phyloP scores from a whole-genome alignment of 2,888 invertebrate genomes.

The Drosophila sordidula region DNA sequence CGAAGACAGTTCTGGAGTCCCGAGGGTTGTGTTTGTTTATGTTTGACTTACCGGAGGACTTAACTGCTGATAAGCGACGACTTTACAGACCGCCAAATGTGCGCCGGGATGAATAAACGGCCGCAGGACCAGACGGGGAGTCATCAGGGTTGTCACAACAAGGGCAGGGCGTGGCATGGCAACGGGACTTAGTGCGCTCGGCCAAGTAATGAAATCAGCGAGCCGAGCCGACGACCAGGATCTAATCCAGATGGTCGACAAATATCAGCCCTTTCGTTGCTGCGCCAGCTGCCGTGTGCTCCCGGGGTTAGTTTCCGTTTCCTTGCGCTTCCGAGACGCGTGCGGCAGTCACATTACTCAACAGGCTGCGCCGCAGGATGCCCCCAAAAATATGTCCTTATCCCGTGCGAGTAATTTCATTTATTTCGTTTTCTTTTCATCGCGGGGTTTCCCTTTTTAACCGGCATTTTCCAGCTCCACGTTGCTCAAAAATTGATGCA shows the following conservation, averaged over 20 bases:
- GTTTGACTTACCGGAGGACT: conserved; percentile 74
- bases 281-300: conserved; percentile 51
- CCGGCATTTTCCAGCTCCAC: conserved; percentile 25
- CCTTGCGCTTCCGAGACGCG: conserved; percentile 51
- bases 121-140: conserved; percentile 15
- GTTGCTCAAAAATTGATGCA: conserved; percentile 62
- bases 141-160: conserved; percentile 47
- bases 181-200: conserved; percentile 39
- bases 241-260: conserved; percentile 37
- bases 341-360: conserved; percentile 66
- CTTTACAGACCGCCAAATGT: conserved; percentile 64
- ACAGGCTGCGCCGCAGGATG: conserved; percentile 62
- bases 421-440: conserved; percentile 42
- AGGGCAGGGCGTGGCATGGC: conserved; percentile 42
- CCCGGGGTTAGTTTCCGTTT: conserved; percentile 43
- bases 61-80: conserved; percentile 71
- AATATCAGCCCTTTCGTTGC: conserved; percentile 45
- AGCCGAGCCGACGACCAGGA: conserved; percentile 33
- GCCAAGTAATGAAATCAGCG: conserved; percentile 46
- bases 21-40: conserved; percentile 73
- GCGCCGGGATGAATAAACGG: conserved; percentile 40
- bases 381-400: conserved; percentile 52
- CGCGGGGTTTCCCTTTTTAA: conserved; percentile 26
- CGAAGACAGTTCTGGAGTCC: conserved; percentile 31
- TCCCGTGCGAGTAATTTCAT: conserved; percentile 60